Evolutionary conservation across 2,797 vertebrate genomes (phyloP).

Genomic region (Bryconaethiops microstoma): DNA sequence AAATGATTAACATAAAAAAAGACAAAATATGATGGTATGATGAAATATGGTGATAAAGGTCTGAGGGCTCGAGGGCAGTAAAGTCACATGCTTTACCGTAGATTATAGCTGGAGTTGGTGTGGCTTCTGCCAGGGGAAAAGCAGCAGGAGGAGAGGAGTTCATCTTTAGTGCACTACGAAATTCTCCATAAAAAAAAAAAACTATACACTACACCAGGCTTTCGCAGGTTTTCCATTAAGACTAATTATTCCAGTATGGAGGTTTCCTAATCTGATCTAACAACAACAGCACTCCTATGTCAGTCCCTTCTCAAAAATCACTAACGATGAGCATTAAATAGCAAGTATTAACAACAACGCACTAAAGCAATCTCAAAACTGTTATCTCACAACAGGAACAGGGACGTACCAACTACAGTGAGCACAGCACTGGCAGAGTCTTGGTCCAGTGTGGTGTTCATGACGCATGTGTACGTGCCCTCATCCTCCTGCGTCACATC

Average conservation of each 20-base stretch:
- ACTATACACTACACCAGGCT: background rate
- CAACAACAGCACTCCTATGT: background rate
- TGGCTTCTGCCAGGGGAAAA: conserved; percentile 85
- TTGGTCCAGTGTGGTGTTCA: conserved; percentile 91
- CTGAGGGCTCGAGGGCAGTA: conserved; percentile 31
- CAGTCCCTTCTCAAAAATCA: too few relatives aligned
- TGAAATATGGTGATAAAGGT: conserved; percentile 21
- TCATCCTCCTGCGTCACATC: conserved; percentile 85
- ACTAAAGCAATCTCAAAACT: too few relatives aligned
- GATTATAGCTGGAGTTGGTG: conserved; percentile 91
- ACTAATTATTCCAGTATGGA: background rate
- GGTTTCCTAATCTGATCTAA: too few relatives aligned
- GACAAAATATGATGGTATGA: too few relatives aligned
- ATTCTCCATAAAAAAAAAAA: too few relatives aligned
- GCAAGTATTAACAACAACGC: background rate
- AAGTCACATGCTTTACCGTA: conserved; percentile 87
- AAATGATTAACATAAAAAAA: conserved; percentile 13
- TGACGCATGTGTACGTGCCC: conserved; percentile 91
- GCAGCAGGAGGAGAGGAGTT: conserved; percentile 49
- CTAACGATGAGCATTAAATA: background rate
- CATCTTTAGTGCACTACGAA: conserved; percentile 9
- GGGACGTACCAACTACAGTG: conserved; percentile 89
- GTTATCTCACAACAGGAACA: background rate
- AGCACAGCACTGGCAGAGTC: conserved; percentile 92
- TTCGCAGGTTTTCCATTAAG: background rate